These are phyloP conservation scores for Argentina silus DNA, from an alignment of 2,797 vertebrate genomes.

Conservation along the genomic window DNA sequence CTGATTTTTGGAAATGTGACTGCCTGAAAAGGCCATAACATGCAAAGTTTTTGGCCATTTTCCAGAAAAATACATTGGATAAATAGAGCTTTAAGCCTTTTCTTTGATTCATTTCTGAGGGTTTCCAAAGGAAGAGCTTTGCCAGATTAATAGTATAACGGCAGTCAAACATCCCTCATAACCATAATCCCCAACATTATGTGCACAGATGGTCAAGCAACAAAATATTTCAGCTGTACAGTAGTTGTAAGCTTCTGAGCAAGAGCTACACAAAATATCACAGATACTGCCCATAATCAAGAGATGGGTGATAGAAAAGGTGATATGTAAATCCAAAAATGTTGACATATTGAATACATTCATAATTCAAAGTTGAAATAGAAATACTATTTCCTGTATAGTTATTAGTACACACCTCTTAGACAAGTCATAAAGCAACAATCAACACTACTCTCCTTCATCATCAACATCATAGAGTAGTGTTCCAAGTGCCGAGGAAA, in stretches of 20 bases:
- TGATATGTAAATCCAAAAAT: not conserved
- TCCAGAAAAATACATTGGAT: not conserved
- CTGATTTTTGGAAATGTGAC: not conserved
- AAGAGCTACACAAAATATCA: not conserved
- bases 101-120: constrained; percentile 50
- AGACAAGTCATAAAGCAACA: too few species aligned
- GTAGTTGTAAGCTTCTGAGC: not conserved
- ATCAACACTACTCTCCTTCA: too few species aligned
- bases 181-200: constrained; percentile 46
- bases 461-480: too few species aligned
- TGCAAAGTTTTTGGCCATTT: not conserved
- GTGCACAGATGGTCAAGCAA: constrained; percentile 34
- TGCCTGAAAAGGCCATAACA: not conserved
- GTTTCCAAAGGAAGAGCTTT: constrained; percentile 51
- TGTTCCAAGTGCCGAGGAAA: too few species aligned
- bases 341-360: not conserved
- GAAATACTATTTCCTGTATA: not conserved
- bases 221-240: not conserved
- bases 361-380: not conserved
- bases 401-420: too few species aligned
- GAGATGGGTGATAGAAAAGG: not conserved
- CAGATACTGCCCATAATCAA: not conserved
- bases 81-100: not conserved
- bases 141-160: constrained; percentile 53
- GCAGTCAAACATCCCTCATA: constrained; percentile 36